Evolutionary conservation across 2,113 vertebrate species (phyloP), one percentile per base, ranked within the genome.

Genomic region (Pygathrix nemaeus): DNA sequence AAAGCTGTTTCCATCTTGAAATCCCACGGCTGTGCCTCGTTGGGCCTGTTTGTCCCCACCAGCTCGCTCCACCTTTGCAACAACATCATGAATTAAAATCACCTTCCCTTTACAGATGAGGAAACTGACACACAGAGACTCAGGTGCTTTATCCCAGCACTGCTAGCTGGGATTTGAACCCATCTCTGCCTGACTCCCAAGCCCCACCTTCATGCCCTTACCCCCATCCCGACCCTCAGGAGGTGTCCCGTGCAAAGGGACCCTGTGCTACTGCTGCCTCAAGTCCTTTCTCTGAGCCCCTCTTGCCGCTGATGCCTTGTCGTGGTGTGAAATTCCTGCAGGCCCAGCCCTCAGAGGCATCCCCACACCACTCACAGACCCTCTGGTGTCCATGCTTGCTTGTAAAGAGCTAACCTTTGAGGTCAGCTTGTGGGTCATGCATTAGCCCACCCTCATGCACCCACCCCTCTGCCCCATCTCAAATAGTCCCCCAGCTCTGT

Each of bases 231-330:
- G n/a, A 27, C 20, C 21, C 23, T 87, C 45, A 43, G 73, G 48
- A 86, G 59, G 18, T 12, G 20, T 64, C 30, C 84, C 43, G 38
- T 27, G 20, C 48, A 45, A 32, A 48, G 35, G 75, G 30, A 27
- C 38, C 14, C 76, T 2, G 0, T 6, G 64, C 9, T 14, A 1
- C 8, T 0, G 1, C 2, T 10, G 40, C 18, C 61, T 40, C 20
- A 12, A 61, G 55, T 23, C 55, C 57, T 43, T 4, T 72, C 90
- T 45, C 84, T 25, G 52, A 59, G 64, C 32, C 59, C 20, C 16
- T 23, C 20, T 12, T 2, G 81, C 7, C 4, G 38, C 14, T 11
- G 9, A 21, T 16, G 27, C 6, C 59, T 68, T 0, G 21, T 13
- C 0, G 4, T 14, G 38, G 16, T 25, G 3, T 13, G 14, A 66